Conservation (phyloP, 2,888 invertebrate species). For the Pyrochroa serraticornis region DNA sequence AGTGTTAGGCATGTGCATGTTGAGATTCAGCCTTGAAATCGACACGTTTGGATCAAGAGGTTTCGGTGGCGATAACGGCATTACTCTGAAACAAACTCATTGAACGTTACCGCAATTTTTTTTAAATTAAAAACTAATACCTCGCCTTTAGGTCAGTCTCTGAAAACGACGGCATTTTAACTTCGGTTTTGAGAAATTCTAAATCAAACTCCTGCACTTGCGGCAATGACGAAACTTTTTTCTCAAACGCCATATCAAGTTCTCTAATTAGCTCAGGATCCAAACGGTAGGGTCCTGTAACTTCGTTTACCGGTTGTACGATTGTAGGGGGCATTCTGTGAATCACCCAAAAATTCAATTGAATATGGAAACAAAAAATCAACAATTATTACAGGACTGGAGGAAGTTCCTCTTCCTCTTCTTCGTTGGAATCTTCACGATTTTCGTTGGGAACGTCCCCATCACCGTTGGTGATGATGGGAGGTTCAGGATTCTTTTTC, state of each 20-base stretch:
- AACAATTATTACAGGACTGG: conserved; percentile 38
- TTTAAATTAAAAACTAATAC: conserved; percentile 33
- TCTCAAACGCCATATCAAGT: conserved; percentile 61
- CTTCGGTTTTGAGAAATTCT: conserved; percentile 52
- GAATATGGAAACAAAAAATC: background rate
- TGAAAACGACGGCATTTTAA: conserved; percentile 49
- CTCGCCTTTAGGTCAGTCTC: conserved; percentile 44
- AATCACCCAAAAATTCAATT: conserved; percentile 1
- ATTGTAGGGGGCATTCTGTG: conserved; percentile 54
- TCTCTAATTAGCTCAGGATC: conserved; percentile 75
- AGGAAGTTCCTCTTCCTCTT: conserved; percentile 44
- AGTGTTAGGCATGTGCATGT: conserved; percentile 28
- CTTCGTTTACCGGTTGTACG: conserved; percentile 56
- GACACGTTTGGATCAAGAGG: conserved; percentile 52
- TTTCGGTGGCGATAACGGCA: conserved; percentile 64
- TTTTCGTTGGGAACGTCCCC: conserved; percentile 53
- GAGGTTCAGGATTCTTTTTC: background rate
- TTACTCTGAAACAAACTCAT: conserved; percentile 53
- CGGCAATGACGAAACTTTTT: conserved; percentile 27
- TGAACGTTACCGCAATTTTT: background rate
- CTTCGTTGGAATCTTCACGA: conserved; percentile 49
- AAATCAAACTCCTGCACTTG: conserved; percentile 55
- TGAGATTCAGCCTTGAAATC: conserved; percentile 18
- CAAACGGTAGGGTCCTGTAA: conserved; percentile 78
- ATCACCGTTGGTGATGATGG: conserved; percentile 6